Conservation (phyloP, 1,140 invertebrate genomes). For the Calycopis cecrops region DNA sequence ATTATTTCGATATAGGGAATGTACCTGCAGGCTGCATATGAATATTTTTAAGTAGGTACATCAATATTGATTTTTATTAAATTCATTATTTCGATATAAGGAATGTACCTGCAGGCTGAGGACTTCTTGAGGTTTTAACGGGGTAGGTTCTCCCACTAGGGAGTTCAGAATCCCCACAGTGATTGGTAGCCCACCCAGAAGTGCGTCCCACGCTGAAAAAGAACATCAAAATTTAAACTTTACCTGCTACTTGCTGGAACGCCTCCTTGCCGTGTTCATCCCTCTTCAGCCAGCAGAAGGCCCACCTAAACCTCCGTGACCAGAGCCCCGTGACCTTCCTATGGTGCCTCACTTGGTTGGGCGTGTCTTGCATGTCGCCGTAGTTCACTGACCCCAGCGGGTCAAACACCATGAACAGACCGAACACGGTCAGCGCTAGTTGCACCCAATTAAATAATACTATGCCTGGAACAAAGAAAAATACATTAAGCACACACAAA, state of each 20-base stretch:
- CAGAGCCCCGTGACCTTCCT: constrained; percentile 80
- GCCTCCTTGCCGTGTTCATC: constrained; percentile 89
- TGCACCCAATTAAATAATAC: constrained; percentile 89
- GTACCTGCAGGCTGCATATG: too few species aligned
- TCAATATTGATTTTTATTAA: too few species aligned
- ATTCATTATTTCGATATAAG: too few species aligned
- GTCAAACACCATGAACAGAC: constrained; percentile 86
- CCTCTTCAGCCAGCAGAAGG: constrained; percentile 87
- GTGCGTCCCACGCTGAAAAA: too few species aligned
- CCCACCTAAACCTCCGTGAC: constrained; percentile 83
- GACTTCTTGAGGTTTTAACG: too few species aligned
- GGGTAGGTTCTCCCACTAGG: too few species aligned
- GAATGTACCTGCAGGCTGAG: too few species aligned
- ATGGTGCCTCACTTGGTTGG: constrained; percentile 76
- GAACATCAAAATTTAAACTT: too few species aligned
- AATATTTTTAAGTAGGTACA: too few species aligned
- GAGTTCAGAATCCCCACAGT: too few species aligned
- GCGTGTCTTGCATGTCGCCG: constrained; percentile 76
- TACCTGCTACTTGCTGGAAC: constrained; percentile 89
- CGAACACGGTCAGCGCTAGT: constrained; percentile 83
- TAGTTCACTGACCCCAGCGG: constrained; percentile 83
- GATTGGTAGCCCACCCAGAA: too few species aligned
- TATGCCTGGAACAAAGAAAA: constrained; percentile 74
- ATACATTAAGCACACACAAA: background rate
- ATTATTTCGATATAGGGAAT: too few species aligned